Conservation (phyloP, 2,113 vertebrate species). For the human region GRCh38 chrX:99751001-99751500, state of each 20-base stretch:
- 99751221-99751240: not conserved
- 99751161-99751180: not conserved
- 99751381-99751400: not conserved
- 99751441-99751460: not conserved
- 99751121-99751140: not conserved
- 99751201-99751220: not conserved
- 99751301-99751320: not conserved
- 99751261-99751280: not conserved
- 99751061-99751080: too few relatives aligned
- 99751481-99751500: not conserved
- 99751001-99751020: too few relatives aligned
- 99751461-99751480: not conserved
- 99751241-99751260: not conserved
- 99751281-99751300: not conserved
- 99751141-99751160: not conserved
- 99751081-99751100: not conserved
- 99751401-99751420: not conserved
- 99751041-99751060: too few relatives aligned
- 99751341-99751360: not conserved
- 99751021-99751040: too few relatives aligned
- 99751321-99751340: not conserved
- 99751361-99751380: not conserved
- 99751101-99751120: not conserved
- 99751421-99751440: not conserved
- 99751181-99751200: not conserved